These are phyloP conservation scores for Pollenia angustigena DNA, from an alignment of 2,888 invertebrate genomes.

Conservation along the genomic window DNA sequence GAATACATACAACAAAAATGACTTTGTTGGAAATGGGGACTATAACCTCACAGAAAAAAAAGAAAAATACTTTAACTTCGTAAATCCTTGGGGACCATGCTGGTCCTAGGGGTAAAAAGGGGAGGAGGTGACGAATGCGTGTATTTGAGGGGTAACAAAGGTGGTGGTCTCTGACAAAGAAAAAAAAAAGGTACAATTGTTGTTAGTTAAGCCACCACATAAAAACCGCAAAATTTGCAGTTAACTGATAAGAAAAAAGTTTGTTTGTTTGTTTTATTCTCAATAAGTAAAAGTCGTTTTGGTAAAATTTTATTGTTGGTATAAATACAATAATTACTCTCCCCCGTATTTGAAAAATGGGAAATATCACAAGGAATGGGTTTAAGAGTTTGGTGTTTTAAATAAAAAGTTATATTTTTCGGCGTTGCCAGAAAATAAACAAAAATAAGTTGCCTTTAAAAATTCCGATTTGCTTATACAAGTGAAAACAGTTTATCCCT, in stretches of 20 bases:
- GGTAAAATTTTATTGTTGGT: conserved; percentile 11
- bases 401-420: not conserved
- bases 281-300: conserved; percentile 15
- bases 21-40: conserved; percentile 49
- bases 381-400: conserved; percentile 8
- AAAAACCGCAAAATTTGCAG: conserved; percentile 72
- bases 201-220: conserved; percentile 64
- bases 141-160: not conserved
- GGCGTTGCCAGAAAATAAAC: no score
- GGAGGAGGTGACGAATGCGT: not conserved
- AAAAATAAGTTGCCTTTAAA: no score
- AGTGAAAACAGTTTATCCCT: no score
- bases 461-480: no score
- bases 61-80: conserved; percentile 4
- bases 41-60: conserved; percentile 19
- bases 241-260: conserved; percentile 64
- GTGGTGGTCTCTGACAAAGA: not conserved
- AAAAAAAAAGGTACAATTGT: conserved; percentile 58
- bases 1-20: conserved; percentile 64
- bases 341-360: conserved; percentile 47
- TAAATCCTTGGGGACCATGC: conserved; percentile 67
- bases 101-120: conserved; percentile 8
- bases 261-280: conserved; percentile 19
- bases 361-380: conserved; percentile 66
- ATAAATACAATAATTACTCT: conserved; percentile 48